phyloP scores from a whole-genome alignment of 1,140 invertebrate species.

The Argopecten irradians region DNA sequence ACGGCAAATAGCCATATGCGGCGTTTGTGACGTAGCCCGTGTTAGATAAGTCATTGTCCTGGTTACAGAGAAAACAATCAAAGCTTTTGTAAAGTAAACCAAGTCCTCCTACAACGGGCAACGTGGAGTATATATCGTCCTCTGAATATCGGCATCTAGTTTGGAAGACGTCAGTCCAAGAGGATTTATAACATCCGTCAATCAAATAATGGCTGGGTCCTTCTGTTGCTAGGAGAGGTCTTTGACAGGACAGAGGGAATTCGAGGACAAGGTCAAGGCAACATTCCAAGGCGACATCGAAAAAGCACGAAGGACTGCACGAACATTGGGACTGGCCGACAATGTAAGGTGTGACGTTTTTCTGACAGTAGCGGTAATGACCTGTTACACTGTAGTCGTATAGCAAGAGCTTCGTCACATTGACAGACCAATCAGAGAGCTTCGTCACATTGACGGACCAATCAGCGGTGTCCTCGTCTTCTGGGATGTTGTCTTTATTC shows the following conservation, averaged over 20 bases:
- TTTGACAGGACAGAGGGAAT: not conserved
- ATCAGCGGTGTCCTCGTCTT: not conserved
- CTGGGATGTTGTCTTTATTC: not conserved
- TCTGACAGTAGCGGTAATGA: not conserved
- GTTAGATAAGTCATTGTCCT: not conserved
- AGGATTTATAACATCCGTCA: not conserved
- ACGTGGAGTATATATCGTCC: not conserved
- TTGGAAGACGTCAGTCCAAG: not conserved
- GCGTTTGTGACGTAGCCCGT: not conserved
- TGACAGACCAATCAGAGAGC: not conserved
- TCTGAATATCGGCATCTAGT: not conserved
- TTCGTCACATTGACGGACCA: not conserved
- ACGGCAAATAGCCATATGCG: not conserved
- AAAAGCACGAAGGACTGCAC: not conserved
- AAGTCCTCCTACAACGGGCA: not conserved
- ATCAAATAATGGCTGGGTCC: not conserved
- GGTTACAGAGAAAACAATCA: not conserved
- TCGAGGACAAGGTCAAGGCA: not conserved
- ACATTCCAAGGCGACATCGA: not conserved
- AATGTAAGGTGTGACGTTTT: not conserved
- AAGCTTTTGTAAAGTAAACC: not conserved
- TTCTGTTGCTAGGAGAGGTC: not conserved
- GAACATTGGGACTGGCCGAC: not conserved
- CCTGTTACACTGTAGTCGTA: not conserved
- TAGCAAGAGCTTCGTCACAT: not conserved